phyloP scores from a whole-genome alignment of 92 coral and sea anemone species.

The Epizoanthus illoricatus region DNA sequence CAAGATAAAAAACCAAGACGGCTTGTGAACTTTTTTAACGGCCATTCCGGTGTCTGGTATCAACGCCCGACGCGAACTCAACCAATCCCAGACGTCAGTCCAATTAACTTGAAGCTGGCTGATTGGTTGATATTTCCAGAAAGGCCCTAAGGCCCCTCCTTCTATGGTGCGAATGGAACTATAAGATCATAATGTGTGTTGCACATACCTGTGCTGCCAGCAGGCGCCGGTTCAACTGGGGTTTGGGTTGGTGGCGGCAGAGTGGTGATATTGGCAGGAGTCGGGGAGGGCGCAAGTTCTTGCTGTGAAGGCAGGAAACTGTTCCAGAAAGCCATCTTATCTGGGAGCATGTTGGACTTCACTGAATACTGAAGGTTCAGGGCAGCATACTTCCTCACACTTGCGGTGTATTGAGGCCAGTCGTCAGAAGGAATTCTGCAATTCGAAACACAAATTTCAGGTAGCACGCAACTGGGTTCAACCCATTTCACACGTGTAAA shows the following conservation, averaged over 20 bases:
- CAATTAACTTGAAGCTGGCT: too few species aligned
- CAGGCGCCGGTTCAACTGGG: not conserved
- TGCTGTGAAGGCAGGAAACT: slow-evolving; percentile 12
- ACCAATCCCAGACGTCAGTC: too few species aligned
- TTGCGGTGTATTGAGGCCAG: slow-evolving; percentile 8
- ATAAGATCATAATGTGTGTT: not conserved
- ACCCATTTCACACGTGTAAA: not conserved
- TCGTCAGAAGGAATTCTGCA: slow-evolving; percentile 6
- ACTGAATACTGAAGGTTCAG: slow-evolving; percentile 9
- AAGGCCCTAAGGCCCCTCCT: too few species aligned
- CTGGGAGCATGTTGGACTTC: slow-evolving; percentile 4
- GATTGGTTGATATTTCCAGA: too few species aligned
- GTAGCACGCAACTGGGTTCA: not conserved
- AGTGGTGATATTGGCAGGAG: not conserved
- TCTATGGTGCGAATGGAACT: too few species aligned
- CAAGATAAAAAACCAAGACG: too few species aligned
- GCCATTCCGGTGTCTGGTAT: too few species aligned
- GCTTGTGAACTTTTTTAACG: too few species aligned
- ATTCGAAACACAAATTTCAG: not conserved
- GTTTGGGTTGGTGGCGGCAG: not conserved
- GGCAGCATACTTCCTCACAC: slow-evolving; percentile 1
- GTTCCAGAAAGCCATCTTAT: slow-evolving; percentile 25
- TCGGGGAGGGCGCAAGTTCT: slow-evolving; percentile 8
- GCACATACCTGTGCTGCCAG: not conserved
- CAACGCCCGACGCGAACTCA: too few species aligned